Evolutionary conservation across 2,888 invertebrate genomes (phyloP).

Genomic region (Rotaria sp.): DNA sequence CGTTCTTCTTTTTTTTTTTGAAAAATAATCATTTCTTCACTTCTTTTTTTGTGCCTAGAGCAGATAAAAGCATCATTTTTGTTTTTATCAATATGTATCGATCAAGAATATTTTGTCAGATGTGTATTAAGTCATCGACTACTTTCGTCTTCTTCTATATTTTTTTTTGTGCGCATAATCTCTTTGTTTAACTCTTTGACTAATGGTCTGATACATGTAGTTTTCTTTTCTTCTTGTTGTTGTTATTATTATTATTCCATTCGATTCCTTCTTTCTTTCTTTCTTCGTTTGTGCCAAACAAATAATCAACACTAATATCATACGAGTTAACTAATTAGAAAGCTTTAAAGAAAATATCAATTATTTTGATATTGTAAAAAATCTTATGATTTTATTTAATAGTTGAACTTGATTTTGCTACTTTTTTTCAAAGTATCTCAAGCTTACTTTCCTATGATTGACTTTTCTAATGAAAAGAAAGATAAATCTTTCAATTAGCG

Average conservation of each 20-base stretch:
- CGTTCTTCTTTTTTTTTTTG: background rate
- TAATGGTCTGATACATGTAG: background rate
- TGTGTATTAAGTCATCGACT: background rate
- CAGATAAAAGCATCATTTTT: background rate
- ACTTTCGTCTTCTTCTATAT: background rate
- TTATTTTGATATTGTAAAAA: background rate
- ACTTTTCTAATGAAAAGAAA: too few relatives aligned
- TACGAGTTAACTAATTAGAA: background rate
- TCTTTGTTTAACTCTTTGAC: background rate
- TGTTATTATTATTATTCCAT: background rate
- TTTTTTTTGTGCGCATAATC: background rate
- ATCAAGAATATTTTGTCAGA: conserved; percentile 10
- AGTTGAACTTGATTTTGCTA: background rate
- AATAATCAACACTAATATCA: background rate
- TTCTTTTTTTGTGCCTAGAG: background rate
- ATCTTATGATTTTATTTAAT: background rate
- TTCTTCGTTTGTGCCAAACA: background rate
- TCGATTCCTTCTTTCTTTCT: background rate
- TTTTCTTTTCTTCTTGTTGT: background rate
- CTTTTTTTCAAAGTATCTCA: too few relatives aligned
- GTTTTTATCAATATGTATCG: background rate
- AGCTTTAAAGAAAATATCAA: background rate
- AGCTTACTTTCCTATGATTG: too few relatives aligned
- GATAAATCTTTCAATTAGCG: too few relatives aligned
- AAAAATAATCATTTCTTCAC: background rate